A percentile compares a stretch with the other conserved stretches of the same genome.
phyloP scores from a whole-genome alignment of 2,888 invertebrate species.

The Nephrocerus scutellatus region DNA sequence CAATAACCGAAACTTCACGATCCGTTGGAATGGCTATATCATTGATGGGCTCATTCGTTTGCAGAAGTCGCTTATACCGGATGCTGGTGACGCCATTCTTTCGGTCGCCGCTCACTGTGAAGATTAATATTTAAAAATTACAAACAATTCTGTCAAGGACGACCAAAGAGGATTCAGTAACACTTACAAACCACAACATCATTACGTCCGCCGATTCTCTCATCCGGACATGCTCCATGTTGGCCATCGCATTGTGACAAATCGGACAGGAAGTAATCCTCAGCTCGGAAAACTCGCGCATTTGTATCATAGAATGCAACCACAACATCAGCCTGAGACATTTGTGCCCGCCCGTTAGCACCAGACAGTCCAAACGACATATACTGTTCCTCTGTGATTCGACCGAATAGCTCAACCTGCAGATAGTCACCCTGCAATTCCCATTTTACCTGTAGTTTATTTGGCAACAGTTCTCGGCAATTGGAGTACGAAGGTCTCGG shows the following conservation, averaged over 20 bases:
- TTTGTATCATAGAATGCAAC: conserved; percentile 67
- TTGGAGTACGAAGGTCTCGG: conserved; percentile 63
- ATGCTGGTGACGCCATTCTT: conserved; percentile 75
- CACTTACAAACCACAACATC: conserved; percentile 59
- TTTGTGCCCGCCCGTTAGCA: conserved; percentile 63
- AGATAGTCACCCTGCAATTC: conserved; percentile 68
- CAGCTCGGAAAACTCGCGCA: conserved; percentile 59
- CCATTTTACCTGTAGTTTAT: conserved; percentile 82
- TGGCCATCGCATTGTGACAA: conserved; percentile 75
- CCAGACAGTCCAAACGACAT: conserved; percentile 84
- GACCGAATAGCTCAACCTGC: conserved; percentile 70
- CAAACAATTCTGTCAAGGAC: too few species aligned
- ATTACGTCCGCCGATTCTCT: conserved; percentile 69
- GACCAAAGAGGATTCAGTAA: too few species aligned
- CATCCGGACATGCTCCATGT: conserved; percentile 80
- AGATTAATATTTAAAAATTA: background rate
- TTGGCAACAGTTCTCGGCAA: conserved; percentile 77
- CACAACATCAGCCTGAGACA: conserved; percentile 76
- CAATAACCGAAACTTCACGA: conserved; percentile 70
- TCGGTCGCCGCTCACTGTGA: conserved; percentile 62
- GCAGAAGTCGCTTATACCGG: conserved; percentile 69
- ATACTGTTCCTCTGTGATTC: conserved; percentile 76
- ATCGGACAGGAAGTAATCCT: conserved; percentile 79
- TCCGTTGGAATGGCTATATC: conserved; percentile 64
- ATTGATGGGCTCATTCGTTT: conserved; percentile 65